phyloP scores from a whole-genome alignment of 2,797 vertebrate species.

The Chelon labrosus region DNA sequence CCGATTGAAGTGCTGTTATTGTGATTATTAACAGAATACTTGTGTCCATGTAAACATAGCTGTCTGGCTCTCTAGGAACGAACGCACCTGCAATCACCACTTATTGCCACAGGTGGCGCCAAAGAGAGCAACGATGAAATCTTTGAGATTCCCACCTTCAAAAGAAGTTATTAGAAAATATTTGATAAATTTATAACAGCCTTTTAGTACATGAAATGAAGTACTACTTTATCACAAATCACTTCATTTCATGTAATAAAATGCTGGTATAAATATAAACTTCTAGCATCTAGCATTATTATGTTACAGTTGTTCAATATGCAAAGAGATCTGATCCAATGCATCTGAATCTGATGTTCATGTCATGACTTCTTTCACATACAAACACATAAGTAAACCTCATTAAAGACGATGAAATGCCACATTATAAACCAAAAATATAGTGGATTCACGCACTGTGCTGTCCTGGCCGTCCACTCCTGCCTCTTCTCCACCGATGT shows the following conservation, averaged over 20 bases:
- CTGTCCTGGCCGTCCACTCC: conserved; percentile 94
- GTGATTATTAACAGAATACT: no score
- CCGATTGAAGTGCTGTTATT: no score
- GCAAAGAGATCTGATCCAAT: conserved; percentile 10
- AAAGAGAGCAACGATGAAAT: no score
- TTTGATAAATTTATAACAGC: not conserved
- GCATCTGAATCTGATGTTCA: not conserved
- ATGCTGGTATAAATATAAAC: not conserved
- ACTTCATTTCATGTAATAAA: not conserved
- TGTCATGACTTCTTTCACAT: not conserved
- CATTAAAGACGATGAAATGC: not conserved
- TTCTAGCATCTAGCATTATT: not conserved
- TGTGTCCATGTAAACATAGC: no score
- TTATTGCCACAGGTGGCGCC: no score
- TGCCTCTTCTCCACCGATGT: conserved; percentile 94
- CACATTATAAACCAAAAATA: not conserved
- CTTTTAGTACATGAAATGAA: no score
- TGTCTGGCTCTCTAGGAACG: no score
- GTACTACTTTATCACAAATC: no score
- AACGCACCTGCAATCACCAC: no score
- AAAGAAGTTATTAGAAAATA: not conserved
- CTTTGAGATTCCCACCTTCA: not conserved
- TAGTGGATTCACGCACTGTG: conserved; percentile 85
- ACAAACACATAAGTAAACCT: not conserved
- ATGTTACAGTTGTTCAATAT: not conserved